Evolutionary conservation across 53 echinoderm and acorn worm species (phyloP), one percentile per base, ranked within the genome.

Genomic region (Paracentrotus lividus): DNA sequence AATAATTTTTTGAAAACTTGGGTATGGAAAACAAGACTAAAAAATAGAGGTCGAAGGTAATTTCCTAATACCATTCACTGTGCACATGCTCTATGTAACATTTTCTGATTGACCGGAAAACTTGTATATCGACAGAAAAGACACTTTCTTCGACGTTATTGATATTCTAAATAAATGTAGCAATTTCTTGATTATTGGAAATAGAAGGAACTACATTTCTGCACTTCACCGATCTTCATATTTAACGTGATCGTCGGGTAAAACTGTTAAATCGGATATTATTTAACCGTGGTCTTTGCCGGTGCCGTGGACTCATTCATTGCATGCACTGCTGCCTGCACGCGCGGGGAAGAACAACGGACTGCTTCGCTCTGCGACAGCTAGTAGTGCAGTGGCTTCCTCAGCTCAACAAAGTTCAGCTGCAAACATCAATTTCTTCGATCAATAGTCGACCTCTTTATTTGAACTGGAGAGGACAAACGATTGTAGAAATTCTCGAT

Each of bases 51-150:
- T 72, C 72, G 72, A 72, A 72, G 72, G 36, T n/a, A n/a, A n/a
- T 72, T 72, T 38, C 72, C 72, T 38, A n/a, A n/a, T n/a, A 72
- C 21, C 72, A 72, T 72, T 72, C 72, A 36, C 72, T 8, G 36
- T 72, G 72, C 72, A 72, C 72, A 72, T 72, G 69, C 61, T 1
- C 60, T 69, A 69, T 14, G 72, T 72, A 38, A 72, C n/a, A n/a
- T n/a, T 72, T 72, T 40, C 29, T 27, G 40, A 72, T 7, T 21
- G 72, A 38, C 20, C 72, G 40, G 72, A 72, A 72, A 72, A 21
- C 5, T 36, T 18, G 21, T 4, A 8, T 4, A n/a, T 61, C 26
- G n/a, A 60, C n/a, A 1, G 4, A 31, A 31, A 57, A 0, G 65
- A 31, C 27, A 3, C 12, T 66, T 66, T 66, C 29, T 40, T 20